These are phyloP conservation scores for Carduelis carduelis DNA, from an alignment of 2,797 vertebrate genomes.

Conservation along the genomic window DNA sequence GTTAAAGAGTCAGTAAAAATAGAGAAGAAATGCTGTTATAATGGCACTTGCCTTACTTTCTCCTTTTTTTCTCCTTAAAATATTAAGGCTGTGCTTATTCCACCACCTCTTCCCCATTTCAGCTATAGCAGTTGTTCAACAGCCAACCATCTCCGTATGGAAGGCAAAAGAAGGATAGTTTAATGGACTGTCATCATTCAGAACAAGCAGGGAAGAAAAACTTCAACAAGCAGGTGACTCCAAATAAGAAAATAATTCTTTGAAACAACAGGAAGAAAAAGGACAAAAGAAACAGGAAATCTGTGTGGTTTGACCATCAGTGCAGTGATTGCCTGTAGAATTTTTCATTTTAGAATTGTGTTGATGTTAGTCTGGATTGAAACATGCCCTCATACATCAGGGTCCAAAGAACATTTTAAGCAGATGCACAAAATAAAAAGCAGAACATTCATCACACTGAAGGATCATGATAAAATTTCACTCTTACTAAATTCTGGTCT, in stretches of 20 bases:
- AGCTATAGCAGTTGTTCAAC: background rate
- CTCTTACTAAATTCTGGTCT: background rate
- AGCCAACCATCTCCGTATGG: background rate
- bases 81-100: background rate
- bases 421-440: background rate
- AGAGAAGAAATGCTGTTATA: background rate
- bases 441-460: background rate
- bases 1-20: background rate
- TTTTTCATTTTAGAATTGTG: background rate
- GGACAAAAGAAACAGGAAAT: background rate
- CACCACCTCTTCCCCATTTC: background rate
- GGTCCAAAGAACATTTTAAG: background rate
- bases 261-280: background rate
- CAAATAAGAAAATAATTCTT: background rate
- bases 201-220: background rate
- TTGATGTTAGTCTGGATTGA: background rate
- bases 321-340: background rate
- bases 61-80: background rate
- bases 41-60: background rate
- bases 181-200: background rate
- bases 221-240: background rate
- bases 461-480: background rate
- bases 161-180: background rate
- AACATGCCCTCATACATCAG: background rate
- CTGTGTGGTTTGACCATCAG: background rate